Conservation (phyloP, 2,888 invertebrate genomes). For the Thera obeliscata region DNA sequence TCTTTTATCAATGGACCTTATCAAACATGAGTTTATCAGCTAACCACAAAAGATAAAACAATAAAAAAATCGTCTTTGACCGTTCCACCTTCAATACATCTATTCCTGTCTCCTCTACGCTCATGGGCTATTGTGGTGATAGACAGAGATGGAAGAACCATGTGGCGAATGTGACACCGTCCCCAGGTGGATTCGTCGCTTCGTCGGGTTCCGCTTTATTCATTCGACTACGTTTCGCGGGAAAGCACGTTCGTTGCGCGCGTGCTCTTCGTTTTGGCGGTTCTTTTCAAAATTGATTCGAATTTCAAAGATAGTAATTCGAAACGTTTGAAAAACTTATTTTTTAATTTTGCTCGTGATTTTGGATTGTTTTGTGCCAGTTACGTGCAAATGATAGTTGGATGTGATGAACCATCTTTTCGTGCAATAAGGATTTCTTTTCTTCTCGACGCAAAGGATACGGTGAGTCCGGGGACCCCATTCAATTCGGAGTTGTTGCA, state of each 20-base stretch:
- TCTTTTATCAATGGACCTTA: constrained; percentile 63
- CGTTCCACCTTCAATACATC: constrained; percentile 72
- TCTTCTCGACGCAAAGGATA: constrained; percentile 59
- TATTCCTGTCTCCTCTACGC: constrained; percentile 47
- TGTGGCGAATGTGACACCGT: constrained; percentile 68
- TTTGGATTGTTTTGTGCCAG: constrained; percentile 49
- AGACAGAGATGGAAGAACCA: constrained; percentile 57
- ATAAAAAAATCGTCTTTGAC: constrained; percentile 58
- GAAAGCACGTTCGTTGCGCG: constrained; percentile 72
- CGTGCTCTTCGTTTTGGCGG: constrained; percentile 48
- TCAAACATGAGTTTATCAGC: constrained; percentile 62
- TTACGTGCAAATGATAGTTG: constrained; percentile 63
- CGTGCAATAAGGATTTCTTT: constrained; percentile 75
- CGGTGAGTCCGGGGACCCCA: constrained; percentile 68
- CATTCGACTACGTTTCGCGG: constrained; percentile 80
- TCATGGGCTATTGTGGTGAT: constrained; percentile 20
- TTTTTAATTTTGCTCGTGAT: constrained; percentile 42
- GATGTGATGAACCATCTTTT: constrained; percentile 60
- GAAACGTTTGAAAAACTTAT: constrained; percentile 31
- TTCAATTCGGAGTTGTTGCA: constrained; percentile 54
- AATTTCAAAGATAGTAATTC: constrained; percentile 38
- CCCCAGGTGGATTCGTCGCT: constrained; percentile 73
- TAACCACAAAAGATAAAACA: constrained; percentile 73
- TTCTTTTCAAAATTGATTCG: constrained; percentile 50
- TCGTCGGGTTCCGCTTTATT: constrained; percentile 68